These are phyloP conservation scores for Athripsodes cinereus DNA, from an alignment of 2,888 invertebrate genomes.

Conservation along the genomic window DNA sequence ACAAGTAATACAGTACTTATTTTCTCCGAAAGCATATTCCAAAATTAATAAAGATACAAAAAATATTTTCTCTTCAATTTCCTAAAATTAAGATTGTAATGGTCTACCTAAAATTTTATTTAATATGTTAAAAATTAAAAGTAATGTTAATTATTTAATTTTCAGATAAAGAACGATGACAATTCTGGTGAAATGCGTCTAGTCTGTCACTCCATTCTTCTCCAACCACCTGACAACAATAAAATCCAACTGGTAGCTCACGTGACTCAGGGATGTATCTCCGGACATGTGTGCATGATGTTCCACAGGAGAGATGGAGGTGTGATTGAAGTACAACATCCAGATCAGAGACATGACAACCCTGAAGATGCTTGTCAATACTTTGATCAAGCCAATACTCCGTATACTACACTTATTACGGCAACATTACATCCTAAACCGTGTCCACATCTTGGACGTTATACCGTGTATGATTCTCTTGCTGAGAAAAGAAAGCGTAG, in stretches of 20 bases:
- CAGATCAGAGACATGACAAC: constrained; percentile 48
- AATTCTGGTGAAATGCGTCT: constrained; percentile 50
- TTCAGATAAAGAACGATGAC: constrained; percentile 44
- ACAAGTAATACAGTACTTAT: too few relatives aligned
- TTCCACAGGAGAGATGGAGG: constrained; percentile 64
- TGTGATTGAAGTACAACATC: constrained; percentile 69
- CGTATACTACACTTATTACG: constrained; percentile 60
- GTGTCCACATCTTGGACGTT: constrained; percentile 65
- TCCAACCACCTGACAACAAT: constrained; percentile 48
- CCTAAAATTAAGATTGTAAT: too few relatives aligned
- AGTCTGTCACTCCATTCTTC: constrained; percentile 56
- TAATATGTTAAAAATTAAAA: background rate
- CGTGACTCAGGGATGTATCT: constrained; percentile 71
- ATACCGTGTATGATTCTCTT: constrained; percentile 49
- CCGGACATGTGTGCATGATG: constrained; percentile 72
- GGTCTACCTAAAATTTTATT: too few relatives aligned
- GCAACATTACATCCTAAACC: constrained; percentile 55
- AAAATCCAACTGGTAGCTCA: constrained; percentile 67
- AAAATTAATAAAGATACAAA: too few relatives aligned
- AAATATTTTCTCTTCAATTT: too few relatives aligned
- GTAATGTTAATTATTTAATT: constrained; percentile 15
- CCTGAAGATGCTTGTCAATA: constrained; percentile 63
- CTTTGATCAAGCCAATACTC: constrained; percentile 45
- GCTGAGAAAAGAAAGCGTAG: constrained; percentile 46
- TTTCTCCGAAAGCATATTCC: too few relatives aligned